Evolutionary conservation across 2,113 vertebrate genomes (phyloP), one percentile per base, ranked within the genome.

Genomic region (Furnarius figulus): DNA sequence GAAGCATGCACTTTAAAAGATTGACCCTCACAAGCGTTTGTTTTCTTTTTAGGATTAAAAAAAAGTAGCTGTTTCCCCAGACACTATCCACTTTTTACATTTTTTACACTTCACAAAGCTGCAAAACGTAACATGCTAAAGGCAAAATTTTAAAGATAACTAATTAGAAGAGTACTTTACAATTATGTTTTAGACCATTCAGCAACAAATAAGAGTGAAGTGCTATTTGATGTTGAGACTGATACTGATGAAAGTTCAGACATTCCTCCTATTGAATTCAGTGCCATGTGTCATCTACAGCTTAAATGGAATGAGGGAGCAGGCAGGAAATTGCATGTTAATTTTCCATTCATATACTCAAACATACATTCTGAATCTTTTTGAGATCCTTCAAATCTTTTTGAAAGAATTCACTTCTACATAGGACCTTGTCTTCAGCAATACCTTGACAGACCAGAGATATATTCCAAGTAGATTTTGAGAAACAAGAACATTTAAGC

Each of bases 1-100:
- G 97, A 98, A 97, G 97, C 95, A 95, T 90, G 75, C 72, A 97
- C 95, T 98, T 97, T 98, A 96, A 97, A 98, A 97, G 96, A 97
- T 80, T 97, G 97, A 98, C 96, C 97, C 92, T 95, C 62, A 78
- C 93, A 97, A 98, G 96, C 97, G 97, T 96, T 96, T 97, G 94
- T 1, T 83, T 83, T 97, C 95, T 96, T 97, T 97, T 95, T 93
- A 96, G 96, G 93, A 97, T 97, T 93, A 97, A 95, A 96, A 97
- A 85, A 97, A 97, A 94, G 79, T 87, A 89, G 56, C 71, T 96
- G 61, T 76, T 92, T 95, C 86, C 87, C 95, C 55, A 94, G 92
- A 97, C 93, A 93, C 37, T 78, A 97, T 89, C 72, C 87, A 87
- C 86, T 96, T 61, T 67, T 97, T 87, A 96, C 82, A 96, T 88